Conservation (phyloP, 2,113 vertebrate species). For the Rhinogobius similis region DNA sequence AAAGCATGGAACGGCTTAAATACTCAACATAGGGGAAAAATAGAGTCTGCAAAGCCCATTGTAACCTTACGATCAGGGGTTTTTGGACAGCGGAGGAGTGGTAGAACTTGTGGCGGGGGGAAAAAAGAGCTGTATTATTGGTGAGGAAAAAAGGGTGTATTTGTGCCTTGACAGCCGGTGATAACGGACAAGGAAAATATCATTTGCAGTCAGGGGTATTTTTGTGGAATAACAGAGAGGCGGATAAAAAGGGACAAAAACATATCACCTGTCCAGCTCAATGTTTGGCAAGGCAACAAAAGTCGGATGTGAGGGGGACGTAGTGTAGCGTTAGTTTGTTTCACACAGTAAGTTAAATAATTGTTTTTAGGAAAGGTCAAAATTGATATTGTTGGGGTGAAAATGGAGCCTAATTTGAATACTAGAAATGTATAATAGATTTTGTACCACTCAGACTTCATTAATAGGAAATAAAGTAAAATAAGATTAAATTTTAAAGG, state of each 20-base stretch:
- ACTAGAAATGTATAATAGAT: too few relatives aligned
- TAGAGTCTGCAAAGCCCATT: constrained; percentile 51
- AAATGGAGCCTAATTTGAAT: not conserved
- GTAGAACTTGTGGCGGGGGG: constrained; percentile 65
- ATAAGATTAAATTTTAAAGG: too few relatives aligned
- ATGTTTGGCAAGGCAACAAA: not conserved
- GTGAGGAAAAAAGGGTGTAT: constrained; percentile 59
- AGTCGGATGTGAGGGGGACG: not conserved
- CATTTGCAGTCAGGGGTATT: constrained; percentile 21
- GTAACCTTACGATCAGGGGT: constrained; percentile 82
- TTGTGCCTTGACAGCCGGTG: constrained; percentile 47
- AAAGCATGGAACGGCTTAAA: constrained; percentile 82
- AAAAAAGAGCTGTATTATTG: constrained; percentile 40
- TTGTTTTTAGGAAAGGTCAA: not conserved
- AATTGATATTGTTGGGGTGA: not conserved
- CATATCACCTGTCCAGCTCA: not conserved
- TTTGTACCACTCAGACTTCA: too few relatives aligned
- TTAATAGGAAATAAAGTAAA: too few relatives aligned
- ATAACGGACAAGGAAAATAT: constrained; percentile 58
- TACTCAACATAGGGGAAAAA: constrained; percentile 37
- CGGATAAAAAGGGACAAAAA: constrained; percentile 3
- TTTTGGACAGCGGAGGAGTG: constrained; percentile 61
- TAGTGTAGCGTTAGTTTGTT: not conserved
- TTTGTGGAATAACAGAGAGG: constrained; percentile 30
- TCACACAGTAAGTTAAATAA: not conserved